Evolutionary conservation across 2,888 invertebrate genomes (phyloP).

Genomic region (Lasius fuliginosus): DNA sequence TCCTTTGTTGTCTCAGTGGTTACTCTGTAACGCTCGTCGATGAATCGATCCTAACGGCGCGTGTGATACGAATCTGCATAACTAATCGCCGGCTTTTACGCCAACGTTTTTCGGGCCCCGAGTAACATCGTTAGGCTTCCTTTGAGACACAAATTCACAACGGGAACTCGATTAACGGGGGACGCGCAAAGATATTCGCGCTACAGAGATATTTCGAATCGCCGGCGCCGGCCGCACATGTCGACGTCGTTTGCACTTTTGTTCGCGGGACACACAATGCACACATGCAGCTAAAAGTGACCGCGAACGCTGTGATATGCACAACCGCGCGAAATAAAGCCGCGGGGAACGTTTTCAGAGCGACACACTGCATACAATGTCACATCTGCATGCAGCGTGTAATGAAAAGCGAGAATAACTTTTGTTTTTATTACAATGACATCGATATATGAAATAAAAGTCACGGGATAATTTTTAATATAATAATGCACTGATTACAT

Average conservation of each 20-base stretch:
- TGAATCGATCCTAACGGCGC: slow-evolving; percentile 76
- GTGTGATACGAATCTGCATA: slow-evolving; percentile 77
- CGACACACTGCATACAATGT: slow-evolving; percentile 4
- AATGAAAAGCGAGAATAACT: not conserved
- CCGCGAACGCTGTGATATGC: slow-evolving; percentile 8
- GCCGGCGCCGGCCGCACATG: not conserved
- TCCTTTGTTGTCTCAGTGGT: slow-evolving; percentile 63
- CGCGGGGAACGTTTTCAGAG: not conserved
- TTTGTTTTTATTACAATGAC: not conserved
- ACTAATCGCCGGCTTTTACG: slow-evolving; percentile 71
- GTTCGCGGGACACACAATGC: slow-evolving; percentile 18
- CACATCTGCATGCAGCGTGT: slow-evolving; percentile 8
- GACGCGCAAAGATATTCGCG: slow-evolving; percentile 20
- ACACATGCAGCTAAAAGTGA: not conserved
- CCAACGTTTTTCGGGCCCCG: slow-evolving; percentile 49
- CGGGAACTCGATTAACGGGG: slow-evolving; percentile 51
- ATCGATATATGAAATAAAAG: not conserved
- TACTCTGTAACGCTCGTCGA: slow-evolving; percentile 51
- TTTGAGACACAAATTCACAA: slow-evolving; percentile 63
- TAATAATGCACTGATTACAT: not conserved
- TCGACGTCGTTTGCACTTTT: slow-evolving; percentile 42
- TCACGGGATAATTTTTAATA: not conserved
- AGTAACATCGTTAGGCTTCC: slow-evolving; percentile 53
- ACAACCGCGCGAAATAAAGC: slow-evolving; percentile 30
- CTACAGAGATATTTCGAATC: not conserved